Percentiles rank a stretch among this genome's conserved stretches.
These are phyloP conservation scores for Dexiosoma caninum DNA, from an alignment of 2,888 invertebrate genomes.

Conservation along the genomic window DNA sequence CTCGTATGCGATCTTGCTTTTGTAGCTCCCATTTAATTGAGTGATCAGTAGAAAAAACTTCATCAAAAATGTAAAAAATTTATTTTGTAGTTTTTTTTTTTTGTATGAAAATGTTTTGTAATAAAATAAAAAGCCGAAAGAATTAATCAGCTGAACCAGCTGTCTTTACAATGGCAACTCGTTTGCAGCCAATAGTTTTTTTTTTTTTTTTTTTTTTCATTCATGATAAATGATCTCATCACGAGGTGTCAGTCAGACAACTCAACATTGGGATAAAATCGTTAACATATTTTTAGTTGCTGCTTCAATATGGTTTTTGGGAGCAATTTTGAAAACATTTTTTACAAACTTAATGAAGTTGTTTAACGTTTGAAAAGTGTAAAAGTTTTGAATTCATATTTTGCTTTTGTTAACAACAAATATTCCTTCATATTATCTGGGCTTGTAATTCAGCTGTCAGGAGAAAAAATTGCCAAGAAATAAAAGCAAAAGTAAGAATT, in stretches of 20 bases:
- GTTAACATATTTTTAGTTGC: constrained; percentile 64
- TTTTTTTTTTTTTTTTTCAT: not conserved
- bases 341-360: constrained; percentile 43
- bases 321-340: constrained; percentile 3
- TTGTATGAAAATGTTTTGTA: constrained; percentile 33
- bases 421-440: not conserved
- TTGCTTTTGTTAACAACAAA: no score
- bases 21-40: constrained; percentile 57
- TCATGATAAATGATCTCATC: constrained; percentile 76
- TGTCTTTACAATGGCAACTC: constrained; percentile 71
- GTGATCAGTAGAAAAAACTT: constrained; percentile 55
- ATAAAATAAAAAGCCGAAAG: constrained; percentile 53
- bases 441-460: not conserved
- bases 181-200: constrained; percentile 69
- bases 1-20: constrained; percentile 37
- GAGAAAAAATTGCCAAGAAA: not conserved
- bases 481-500: not conserved
- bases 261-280: constrained; percentile 56
- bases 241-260: constrained; percentile 71
- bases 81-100: not conserved
- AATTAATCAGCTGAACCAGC: constrained; percentile 40
- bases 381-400: constrained; percentile 33
- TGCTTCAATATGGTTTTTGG: not conserved
- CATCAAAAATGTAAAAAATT: constrained; percentile 51
- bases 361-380: constrained; percentile 26